Base-by-base conservation (phyloP, 35 echinoderm and acorn worm genomes). In the Apostichopus japonicus region DNA sequence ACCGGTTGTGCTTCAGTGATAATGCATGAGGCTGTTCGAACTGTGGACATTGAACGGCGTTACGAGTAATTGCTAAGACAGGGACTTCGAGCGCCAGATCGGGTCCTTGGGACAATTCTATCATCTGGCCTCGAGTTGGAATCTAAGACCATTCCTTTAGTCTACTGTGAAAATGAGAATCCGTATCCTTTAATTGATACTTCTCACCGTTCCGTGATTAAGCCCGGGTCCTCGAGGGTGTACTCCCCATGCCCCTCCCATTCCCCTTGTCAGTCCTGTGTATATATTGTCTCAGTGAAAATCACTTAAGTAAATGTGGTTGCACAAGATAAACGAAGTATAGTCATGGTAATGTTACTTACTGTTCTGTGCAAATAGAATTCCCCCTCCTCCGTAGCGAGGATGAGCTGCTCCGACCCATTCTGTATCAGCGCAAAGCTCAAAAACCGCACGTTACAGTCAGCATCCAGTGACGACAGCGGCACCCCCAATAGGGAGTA, bases 351-450 rank as follows among this genome's bases (percentile, higher is more conserved):
- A 33, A 17, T 8, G n/a, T 51, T 88, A 65, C 55, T 88, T 27
- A 88, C 86, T 16, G 86, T 88, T 16, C 86, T 56, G 59, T 88
- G 27, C 11, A 88, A 33, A 23, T 65, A 10, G 10, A 88, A 88
- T 17, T 72, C 61, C 27, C 86, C 86, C 17, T 89, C 86, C 14
- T 22, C 86, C 27, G 86, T 72, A 7, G 86, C 86, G 2, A 65
- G 54, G 0, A 89, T 65, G 27, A 89, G 62, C 19, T 89, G 63
- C 8, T 65, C 62, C 33, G 24, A 6, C 63, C 86, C 61, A 19
- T 89, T 89, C 86, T 89, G 86, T 44, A 89, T 65, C 19, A 65
- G 86, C 3, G 62, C 86, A 25, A 71, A 89, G 52, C 86, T 73
- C 61, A 89, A 6, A 17, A 89, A 89, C 61, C 86, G 71, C 16